These are phyloP conservation scores for Rhabditoides inermis DNA, from an alignment of 2,888 invertebrate genomes.

Conservation along the genomic window DNA sequence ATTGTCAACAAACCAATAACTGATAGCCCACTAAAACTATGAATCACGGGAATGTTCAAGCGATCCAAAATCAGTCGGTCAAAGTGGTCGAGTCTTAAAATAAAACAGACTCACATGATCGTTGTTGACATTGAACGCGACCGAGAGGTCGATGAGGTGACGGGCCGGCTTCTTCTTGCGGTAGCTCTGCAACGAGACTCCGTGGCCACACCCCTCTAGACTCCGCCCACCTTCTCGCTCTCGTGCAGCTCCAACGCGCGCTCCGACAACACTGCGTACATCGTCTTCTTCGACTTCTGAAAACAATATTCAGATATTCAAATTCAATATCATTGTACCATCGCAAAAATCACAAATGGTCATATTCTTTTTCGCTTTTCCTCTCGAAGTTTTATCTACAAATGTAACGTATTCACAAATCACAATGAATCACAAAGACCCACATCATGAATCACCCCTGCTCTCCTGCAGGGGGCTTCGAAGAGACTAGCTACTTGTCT, in stretches of 20 bases:
- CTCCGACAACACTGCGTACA: conserved; percentile 28
- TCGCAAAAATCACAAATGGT: too few relatives aligned
- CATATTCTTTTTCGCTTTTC: too few relatives aligned
- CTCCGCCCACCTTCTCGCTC: conserved; percentile 25
- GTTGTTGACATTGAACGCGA: conserved; percentile 34
- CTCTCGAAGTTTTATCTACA: too few relatives aligned
- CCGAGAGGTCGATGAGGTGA: conserved; percentile 32
- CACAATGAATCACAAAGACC: too few relatives aligned
- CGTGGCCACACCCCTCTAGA: neutral
- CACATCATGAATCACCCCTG: too few relatives aligned
- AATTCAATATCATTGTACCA: too few relatives aligned
- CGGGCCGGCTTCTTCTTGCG: conserved; percentile 22
- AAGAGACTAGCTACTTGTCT: too few relatives aligned
- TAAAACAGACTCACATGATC: conserved; percentile 18
- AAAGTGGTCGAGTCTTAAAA: neutral
- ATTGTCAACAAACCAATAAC: conserved; percentile 5
- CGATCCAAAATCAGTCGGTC: neutral
- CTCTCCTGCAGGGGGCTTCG: too few relatives aligned
- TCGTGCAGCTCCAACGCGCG: conserved; percentile 39
- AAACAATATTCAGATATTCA: too few relatives aligned
- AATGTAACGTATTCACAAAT: too few relatives aligned
- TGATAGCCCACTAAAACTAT: conserved; percentile 1
- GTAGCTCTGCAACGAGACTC: too few relatives aligned
- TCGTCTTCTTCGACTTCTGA: conserved; percentile 32
- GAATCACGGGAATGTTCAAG: neutral